Conservation (phyloP, 2,888 invertebrate species). For the Teinopalpus imperialis region DNA sequence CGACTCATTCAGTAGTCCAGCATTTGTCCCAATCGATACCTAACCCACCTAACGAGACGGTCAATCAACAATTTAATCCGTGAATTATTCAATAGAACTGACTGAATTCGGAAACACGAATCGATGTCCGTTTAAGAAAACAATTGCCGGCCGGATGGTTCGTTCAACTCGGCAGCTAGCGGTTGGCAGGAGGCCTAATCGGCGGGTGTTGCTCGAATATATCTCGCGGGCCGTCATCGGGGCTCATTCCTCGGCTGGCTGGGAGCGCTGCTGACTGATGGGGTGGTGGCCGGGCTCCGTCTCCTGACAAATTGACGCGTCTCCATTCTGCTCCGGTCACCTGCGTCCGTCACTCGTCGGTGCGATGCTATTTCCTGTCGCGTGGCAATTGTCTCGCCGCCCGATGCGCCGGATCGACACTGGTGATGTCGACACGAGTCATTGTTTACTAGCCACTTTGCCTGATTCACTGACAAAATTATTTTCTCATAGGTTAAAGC, state of each 20-base stretch:
- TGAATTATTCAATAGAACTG: constrained; percentile 53
- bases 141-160: constrained; percentile 65
- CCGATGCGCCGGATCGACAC: too few species aligned
- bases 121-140: constrained; percentile 70
- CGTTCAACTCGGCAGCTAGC: constrained; percentile 69
- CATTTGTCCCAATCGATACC: too few species aligned
- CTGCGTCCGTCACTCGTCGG: constrained; percentile 38
- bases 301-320: constrained; percentile 74
- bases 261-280: constrained; percentile 65
- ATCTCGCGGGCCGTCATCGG: constrained; percentile 74
- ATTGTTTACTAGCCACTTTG: too few species aligned
- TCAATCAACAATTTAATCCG: constrained; percentile 33
- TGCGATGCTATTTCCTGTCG: constrained; percentile 20
- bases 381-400: constrained; percentile 5
- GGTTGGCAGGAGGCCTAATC: constrained; percentile 78
- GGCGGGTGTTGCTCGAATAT: constrained; percentile 67
- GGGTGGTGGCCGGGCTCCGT: constrained; percentile 50
- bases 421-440: too few species aligned
- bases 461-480: too few species aligned
- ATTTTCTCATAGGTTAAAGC: too few species aligned
- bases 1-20: too few species aligned
- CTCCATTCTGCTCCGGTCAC: constrained; percentile 44
- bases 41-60: too few species aligned
- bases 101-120: too few species aligned
- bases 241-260: constrained; percentile 65